Conservation (phyloP, 2,888 invertebrate genomes). For the Operophtera brumata region DNA sequence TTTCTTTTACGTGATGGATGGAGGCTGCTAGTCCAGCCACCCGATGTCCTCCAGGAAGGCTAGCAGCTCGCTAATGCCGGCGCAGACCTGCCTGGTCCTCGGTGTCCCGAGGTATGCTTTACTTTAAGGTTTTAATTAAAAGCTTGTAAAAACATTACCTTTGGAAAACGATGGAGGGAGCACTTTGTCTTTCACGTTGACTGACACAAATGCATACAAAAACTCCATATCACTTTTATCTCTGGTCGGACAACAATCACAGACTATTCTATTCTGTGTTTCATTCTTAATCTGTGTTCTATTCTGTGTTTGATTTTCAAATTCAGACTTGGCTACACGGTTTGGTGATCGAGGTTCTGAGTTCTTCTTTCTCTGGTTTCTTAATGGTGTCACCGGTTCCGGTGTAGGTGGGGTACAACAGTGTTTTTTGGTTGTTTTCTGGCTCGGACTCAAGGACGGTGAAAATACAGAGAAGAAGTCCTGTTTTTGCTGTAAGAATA, state of each 20-base stretch:
- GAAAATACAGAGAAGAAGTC: constrained; percentile 66
- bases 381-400: constrained; percentile 26
- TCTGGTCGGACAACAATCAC: constrained; percentile 48
- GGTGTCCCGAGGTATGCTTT: too few relatives aligned
- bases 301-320: constrained; percentile 11
- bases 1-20: too few relatives aligned
- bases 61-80: too few relatives aligned
- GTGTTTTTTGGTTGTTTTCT: constrained; percentile 48
- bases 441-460: constrained; percentile 45
- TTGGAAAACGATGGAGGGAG: constrained; percentile 63
- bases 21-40: too few relatives aligned
- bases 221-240: constrained; percentile 52
- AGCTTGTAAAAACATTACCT: constrained; percentile 55
- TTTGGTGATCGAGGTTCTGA: constrained; percentile 15
- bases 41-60: too few relatives aligned
- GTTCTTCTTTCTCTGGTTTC: constrained; percentile 21
- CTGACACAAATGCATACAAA: constrained; percentile 66
- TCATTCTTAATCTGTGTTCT: constrained; percentile 21
- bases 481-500: constrained; percentile 54
- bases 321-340: not conserved
- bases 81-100: too few relatives aligned
- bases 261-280: constrained; percentile 31
- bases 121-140: too few relatives aligned
- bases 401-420: constrained; percentile 42
- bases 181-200: constrained; percentile 66